Evolutionary conservation across 2,888 invertebrate species (phyloP).

Genomic region (Tenthredo livida): DNA sequence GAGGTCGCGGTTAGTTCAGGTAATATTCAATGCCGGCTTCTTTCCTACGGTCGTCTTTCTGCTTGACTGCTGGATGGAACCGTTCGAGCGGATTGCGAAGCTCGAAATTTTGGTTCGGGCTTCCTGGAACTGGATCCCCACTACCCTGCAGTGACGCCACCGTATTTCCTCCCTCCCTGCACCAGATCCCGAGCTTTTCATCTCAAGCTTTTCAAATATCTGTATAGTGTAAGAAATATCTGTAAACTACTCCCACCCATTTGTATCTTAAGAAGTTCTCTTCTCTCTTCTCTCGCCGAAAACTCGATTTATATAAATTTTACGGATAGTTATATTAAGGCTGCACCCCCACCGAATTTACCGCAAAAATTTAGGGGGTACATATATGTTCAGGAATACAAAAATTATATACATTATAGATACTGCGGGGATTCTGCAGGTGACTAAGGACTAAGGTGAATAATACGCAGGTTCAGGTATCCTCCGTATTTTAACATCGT

Average conservation of each 20-base stretch:
- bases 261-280: neutral
- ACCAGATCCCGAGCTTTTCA: conserved; percentile 11
- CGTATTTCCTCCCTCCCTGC: neutral
- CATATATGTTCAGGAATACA: no score
- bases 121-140: conserved; percentile 48
- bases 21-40: neutral
- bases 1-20: neutral
- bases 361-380: no score
- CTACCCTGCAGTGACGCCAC: conserved; percentile 20
- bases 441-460: no score
- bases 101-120: conserved; percentile 7
- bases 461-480: no score
- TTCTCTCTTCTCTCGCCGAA: neutral
- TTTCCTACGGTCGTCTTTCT: conserved; percentile 12
- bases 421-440: no score
- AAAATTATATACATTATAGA: no score
- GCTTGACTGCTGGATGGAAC: conserved; percentile 33
- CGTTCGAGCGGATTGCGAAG: conserved; percentile 21
- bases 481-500: no score
- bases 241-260: conserved; percentile 1
- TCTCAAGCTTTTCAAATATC: neutral
- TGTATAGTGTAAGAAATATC: neutral
- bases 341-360: no score
- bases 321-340: no score
- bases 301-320: neutral